phyloP scores from a whole-genome alignment of 2,113 vertebrate species.

The Chaetura pelagica region DNA sequence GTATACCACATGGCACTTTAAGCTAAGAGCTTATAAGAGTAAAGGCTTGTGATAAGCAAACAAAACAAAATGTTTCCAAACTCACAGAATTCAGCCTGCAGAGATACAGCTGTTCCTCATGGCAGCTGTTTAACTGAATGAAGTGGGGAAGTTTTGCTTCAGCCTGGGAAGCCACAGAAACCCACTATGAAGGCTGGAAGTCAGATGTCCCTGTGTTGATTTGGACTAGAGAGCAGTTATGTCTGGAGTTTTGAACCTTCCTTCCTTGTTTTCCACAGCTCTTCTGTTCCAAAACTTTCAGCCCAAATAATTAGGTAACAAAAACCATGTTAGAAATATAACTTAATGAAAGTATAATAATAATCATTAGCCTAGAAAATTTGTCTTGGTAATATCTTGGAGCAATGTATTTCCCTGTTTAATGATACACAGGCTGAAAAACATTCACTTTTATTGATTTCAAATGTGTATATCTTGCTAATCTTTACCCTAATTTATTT shows the following conservation, averaged over 20 bases:
- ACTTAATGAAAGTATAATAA: background rate
- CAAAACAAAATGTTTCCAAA: background rate
- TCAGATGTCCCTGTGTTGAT: background rate
- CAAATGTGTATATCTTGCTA: background rate
- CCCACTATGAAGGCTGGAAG: accelerated
- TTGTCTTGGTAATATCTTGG: background rate
- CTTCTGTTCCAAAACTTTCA: background rate
- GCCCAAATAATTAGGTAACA: background rate
- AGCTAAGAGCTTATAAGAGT: background rate
- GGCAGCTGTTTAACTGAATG: background rate
- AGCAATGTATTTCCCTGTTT: background rate
- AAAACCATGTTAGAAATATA: background rate
- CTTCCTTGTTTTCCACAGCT: background rate
- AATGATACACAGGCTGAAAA: background rate
- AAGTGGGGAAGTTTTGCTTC: background rate
- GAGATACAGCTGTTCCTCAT: background rate
- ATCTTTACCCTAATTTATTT: background rate
- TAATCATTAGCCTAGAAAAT: background rate
- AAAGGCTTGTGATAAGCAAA: background rate
- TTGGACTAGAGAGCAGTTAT: background rate
- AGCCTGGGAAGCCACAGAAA: background rate
- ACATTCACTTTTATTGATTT: background rate
- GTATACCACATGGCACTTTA: background rate
- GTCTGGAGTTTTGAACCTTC: background rate
- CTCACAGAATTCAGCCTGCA: background rate